Percentiles rank a stretch among this genome's conserved stretches.
Evolutionary conservation across 2,888 invertebrate species (phyloP).

Genomic region (Metallyticus violacea): DNA sequence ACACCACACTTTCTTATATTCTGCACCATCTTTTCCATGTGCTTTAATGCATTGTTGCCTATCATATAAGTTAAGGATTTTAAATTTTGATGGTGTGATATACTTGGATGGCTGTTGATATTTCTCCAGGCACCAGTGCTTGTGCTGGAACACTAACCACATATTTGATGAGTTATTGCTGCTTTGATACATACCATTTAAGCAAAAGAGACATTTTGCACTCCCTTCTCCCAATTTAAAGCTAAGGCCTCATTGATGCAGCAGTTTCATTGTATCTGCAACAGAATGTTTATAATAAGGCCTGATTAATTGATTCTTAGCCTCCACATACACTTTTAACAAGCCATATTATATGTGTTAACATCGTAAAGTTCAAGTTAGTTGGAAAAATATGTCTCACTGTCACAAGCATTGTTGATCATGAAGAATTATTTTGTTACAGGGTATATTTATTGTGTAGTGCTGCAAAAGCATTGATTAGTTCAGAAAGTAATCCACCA

Average conservation of each 20-base stretch:
- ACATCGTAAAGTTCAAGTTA: background rate
- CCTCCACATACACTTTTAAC: background rate
- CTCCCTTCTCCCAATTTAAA: background rate
- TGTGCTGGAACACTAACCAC: no score
- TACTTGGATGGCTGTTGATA: background rate
- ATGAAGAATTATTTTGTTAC: no score
- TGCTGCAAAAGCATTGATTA: no score
- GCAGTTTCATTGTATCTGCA: background rate
- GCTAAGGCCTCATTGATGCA: background rate
- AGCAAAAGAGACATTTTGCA: background rate
- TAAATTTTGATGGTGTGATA: background rate
- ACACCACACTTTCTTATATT: background rate
- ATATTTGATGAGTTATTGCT: background rate
- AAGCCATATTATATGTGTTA: background rate
- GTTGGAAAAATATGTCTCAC: no score
- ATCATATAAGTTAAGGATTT: background rate
- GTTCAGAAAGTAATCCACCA: no score
- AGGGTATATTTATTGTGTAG: no score
- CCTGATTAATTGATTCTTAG: background rate
- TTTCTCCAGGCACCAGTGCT: background rate
- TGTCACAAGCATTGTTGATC: no score
- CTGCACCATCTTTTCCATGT: background rate
- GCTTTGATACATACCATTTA: background rate
- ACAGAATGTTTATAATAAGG: background rate
- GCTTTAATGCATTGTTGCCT: background rate